Percentiles rank a stretch among this genome's conserved stretches.
phyloP scores from a whole-genome alignment of 2,113 vertebrate species.

The Ranitomeya imitator region DNA sequence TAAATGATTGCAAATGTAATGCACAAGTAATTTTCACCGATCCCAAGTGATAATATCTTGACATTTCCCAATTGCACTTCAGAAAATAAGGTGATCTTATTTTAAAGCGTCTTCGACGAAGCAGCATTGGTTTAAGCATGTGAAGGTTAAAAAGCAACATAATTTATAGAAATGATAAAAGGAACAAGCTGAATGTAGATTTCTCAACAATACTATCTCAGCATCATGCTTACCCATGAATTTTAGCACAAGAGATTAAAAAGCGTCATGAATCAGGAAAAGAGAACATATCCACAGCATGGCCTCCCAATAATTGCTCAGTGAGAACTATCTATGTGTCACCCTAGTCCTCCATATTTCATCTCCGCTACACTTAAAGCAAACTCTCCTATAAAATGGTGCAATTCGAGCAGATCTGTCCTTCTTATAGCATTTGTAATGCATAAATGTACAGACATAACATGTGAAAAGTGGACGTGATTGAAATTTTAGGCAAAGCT shows the following conservation, averaged over 20 bases:
- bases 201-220: background rate
- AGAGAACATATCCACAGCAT: background rate
- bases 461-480: background rate
- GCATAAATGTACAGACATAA: background rate
- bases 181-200: background rate
- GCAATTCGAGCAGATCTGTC: background rate
- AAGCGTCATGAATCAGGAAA: constrained; percentile 8
- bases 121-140: background rate
- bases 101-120: background rate
- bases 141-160: background rate
- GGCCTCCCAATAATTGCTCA: background rate
- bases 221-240: background rate
- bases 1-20: background rate
- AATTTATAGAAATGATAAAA: background rate
- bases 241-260: background rate
- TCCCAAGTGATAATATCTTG: background rate
- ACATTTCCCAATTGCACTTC: background rate
- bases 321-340: background rate
- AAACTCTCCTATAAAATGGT: background rate
- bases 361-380: background rate
- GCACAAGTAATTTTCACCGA: background rate
- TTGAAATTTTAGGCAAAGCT: background rate
- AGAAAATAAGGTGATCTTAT: background rate
- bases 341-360: background rate
- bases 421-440: background rate